A percentile compares a stretch with the other conserved stretches of the same genome.
These are phyloP conservation scores for Pollachius pollachius DNA, from an alignment of 2,113 vertebrate genomes.

Conservation along the genomic window DNA sequence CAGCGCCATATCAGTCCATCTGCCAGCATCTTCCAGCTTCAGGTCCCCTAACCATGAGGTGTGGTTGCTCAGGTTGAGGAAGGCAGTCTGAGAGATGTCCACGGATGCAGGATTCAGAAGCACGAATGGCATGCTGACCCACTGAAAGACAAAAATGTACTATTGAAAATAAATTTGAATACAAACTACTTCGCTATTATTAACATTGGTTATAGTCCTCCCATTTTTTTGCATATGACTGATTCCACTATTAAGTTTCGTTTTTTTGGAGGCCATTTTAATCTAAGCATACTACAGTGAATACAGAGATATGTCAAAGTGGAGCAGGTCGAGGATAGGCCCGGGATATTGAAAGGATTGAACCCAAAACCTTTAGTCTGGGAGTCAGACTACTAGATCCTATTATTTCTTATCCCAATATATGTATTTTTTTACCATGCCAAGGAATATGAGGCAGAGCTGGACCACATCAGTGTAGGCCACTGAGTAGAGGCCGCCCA, in stretches of 20 bases:
- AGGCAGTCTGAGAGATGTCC: slow-evolving; percentile 52
- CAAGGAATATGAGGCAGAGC: slow-evolving; percentile 71
- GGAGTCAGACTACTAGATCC: no score
- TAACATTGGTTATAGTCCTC: no score
- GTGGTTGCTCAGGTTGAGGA: slow-evolving; percentile 35
- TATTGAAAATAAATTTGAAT: no score
- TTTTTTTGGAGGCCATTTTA: no score
- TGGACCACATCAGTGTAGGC: slow-evolving; percentile 81
- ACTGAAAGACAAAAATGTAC: slow-evolving; percentile 60
- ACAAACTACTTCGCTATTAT: not conserved
- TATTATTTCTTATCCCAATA: no score
- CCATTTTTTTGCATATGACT: no score
- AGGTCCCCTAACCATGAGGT: slow-evolving; percentile 38
- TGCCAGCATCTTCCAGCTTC: slow-evolving; percentile 55
- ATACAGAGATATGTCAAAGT: no score
- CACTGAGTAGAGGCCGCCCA: slow-evolving; percentile 80
- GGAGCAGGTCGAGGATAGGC: no score
- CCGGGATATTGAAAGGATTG: no score
- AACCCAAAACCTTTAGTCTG: no score
- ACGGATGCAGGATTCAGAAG: slow-evolving; percentile 64
- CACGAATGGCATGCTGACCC: slow-evolving; percentile 73
- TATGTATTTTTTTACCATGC: slow-evolving; percentile 70
- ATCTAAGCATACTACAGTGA: no score
- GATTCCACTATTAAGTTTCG: no score
- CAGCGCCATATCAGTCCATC: slow-evolving; percentile 74